Evolutionary conservation across 2,797 vertebrate genomes (phyloP).

Genomic region (Scleropages formosus): DNA sequence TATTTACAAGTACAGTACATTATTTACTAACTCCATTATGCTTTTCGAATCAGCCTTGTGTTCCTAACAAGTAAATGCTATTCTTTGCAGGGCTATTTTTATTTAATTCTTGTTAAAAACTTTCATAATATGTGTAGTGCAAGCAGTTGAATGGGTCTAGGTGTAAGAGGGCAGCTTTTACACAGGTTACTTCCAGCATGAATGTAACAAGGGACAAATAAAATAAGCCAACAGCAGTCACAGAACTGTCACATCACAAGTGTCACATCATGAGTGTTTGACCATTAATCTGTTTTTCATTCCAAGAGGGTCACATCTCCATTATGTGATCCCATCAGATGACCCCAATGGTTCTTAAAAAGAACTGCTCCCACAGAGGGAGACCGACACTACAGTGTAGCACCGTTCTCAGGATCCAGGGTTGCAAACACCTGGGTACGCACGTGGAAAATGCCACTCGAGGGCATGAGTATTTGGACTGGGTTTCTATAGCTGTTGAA

Average conservation of each 20-base stretch:
- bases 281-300: too few relatives aligned
- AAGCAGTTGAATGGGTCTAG: too few relatives aligned
- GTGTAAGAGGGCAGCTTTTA: too few relatives aligned
- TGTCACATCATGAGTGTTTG: too few relatives aligned
- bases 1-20: neutral
- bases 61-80: too few relatives aligned
- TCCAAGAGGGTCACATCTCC: too few relatives aligned
- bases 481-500: conserved; percentile 52
- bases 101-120: too few relatives aligned
- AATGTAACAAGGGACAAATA: too few relatives aligned
- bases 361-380: neutral
- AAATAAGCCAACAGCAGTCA: neutral
- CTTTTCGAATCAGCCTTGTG: neutral
- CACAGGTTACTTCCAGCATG: too few relatives aligned
- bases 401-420: conserved; percentile 34
- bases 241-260: too few relatives aligned
- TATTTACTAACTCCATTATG: neutral
- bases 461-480: conserved; percentile 38
- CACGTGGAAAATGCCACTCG: neutral
- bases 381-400: neutral
- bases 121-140: too few relatives aligned
- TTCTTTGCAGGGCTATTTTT: neutral
- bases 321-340: neutral
- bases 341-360: neutral
- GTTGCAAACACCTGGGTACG: conserved; percentile 31